Conservation (phyloP, 2,888 invertebrate genomes). For the Eupithecia subumbrata region DNA sequence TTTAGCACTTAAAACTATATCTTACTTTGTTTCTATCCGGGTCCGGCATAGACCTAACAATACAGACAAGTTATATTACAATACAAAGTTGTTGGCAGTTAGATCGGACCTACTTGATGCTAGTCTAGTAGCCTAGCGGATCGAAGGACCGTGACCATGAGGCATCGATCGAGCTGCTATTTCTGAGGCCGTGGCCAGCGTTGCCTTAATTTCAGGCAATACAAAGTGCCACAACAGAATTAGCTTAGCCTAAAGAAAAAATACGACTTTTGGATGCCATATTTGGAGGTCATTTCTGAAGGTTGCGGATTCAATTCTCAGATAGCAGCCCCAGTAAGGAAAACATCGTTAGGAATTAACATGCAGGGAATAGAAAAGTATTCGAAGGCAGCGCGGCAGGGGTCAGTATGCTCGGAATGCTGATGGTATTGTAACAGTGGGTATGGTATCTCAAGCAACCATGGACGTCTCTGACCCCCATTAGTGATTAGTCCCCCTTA, state of each 20-base stretch:
- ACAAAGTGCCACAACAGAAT: not conserved
- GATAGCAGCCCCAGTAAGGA: not conserved
- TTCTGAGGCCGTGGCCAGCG: slow-evolving; percentile 23
- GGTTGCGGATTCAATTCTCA: not conserved
- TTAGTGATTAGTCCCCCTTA: not conserved
- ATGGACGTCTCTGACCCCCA: not conserved
- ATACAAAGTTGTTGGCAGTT: not conserved
- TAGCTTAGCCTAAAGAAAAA: not conserved
- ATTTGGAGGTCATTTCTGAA: not conserved
- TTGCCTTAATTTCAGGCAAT: not conserved
- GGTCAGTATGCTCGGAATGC: not conserved
- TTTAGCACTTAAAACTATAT: slow-evolving; percentile 16
- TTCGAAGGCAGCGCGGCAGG: not conserved
- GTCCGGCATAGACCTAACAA: slow-evolving; percentile 36
- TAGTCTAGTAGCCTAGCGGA: slow-evolving; percentile 8
- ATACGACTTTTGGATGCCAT: not conserved
- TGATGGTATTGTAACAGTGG: not conserved
- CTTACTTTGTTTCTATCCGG: slow-evolving; percentile 32
- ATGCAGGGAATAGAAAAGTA: not conserved
- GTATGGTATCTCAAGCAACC: not conserved
- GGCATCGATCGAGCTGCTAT: slow-evolving; percentile 27
- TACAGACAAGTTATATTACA: slow-evolving; percentile 8
- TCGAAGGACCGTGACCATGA: slow-evolving; percentile 31
- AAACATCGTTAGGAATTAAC: not conserved
- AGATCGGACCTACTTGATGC: not conserved